Percentiles rank a stretch among this genome's conserved stretches.
Evolutionary conservation across 1,140 invertebrate species (phyloP).

Genomic region (Drosophila bifasciata): DNA sequence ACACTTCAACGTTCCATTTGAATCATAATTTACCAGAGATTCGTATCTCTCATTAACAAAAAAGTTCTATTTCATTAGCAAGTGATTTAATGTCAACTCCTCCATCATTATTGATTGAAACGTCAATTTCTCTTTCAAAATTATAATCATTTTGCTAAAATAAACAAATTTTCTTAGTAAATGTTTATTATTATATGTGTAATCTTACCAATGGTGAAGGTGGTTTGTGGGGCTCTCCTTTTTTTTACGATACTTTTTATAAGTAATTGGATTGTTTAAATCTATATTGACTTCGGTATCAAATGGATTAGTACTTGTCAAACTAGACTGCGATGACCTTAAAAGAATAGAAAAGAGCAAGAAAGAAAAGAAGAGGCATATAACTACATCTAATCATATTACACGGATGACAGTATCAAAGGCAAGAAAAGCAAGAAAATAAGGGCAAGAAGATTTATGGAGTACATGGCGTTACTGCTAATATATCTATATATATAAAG

Average conservation of each 20-base stretch:
- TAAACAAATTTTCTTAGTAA: not conserved
- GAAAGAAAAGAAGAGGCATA: too few species aligned
- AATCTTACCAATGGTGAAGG: conserved; percentile 40
- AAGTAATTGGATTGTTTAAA: conserved; percentile 23
- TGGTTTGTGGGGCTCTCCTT: conserved; percentile 53
- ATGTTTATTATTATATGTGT: not conserved
- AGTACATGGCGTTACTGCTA: too few species aligned
- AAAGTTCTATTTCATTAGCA: conserved; percentile 78
- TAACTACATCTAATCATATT: too few species aligned
- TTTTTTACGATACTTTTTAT: conserved; percentile 59
- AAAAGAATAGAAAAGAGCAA: too few species aligned
- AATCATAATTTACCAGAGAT: conserved; percentile 15
- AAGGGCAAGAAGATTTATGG: too few species aligned
- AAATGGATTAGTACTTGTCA: conserved; percentile 86
- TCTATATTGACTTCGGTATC: conserved; percentile 82
- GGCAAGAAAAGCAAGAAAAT: too few species aligned
- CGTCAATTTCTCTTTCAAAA: too few species aligned
- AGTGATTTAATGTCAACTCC: conserved; percentile 69
- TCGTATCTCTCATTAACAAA: conserved; percentile 67
- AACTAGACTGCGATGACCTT: conserved; percentile 85
- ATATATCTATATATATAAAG: too few species aligned
- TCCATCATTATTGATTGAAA: conserved; percentile 2
- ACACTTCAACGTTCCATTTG: too few species aligned
- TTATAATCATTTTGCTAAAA: not conserved
- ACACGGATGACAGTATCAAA: too few species aligned